Evolutionary conservation across 2,888 invertebrate genomes (phyloP), one percentile per base, ranked within the genome.

Genomic region (Macrophya annulata): DNA sequence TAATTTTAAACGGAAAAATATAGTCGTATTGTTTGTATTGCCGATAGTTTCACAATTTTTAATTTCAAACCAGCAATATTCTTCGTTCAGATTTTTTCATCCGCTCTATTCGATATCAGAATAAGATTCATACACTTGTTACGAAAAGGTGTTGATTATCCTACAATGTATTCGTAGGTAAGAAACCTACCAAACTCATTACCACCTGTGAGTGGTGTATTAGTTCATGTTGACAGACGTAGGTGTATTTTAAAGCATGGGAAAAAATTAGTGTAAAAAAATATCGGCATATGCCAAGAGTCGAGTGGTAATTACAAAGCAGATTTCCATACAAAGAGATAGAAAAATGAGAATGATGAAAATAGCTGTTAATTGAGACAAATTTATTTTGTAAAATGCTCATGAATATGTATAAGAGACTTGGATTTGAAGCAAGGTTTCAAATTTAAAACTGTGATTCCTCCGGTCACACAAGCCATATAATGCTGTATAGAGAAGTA

Each of bases 231-330:
- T 72, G 17, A 10, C 40, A 37, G n/a, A 72, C 3, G n/a, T 43
- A 72, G 21, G 8, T 43, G 48, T n/a, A 48, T 76, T 76, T 76
- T 1, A 76, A 45, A 74, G 74, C 74, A 45, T 45, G 0, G 25
- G 45, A n/a, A 71, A 17, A 71, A 40, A 40, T 71, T n/a, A 71
- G 37, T 71, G 17, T 3, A 40, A 40, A 40, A 25, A 62, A 71
- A 71, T 10, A 71, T 37, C 0, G n/a, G 6, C 21, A 15, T 68
- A 68, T 37, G 12, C 40, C 17, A 72, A 72, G 72, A 9, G 21
- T 43, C 17, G 15, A n/a, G 12, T 17, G 0, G 45, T 21, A 21
- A 31, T 45, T 21, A n/a, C 12, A 12, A 12, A 45, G 15, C 9
- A 15, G 12, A 25, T 74, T 43, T 72, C n/a, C 3, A 43, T 40